Base-by-base conservation (phyloP, 2,888 invertebrate species). In the Xestia ashworthii region DNA sequence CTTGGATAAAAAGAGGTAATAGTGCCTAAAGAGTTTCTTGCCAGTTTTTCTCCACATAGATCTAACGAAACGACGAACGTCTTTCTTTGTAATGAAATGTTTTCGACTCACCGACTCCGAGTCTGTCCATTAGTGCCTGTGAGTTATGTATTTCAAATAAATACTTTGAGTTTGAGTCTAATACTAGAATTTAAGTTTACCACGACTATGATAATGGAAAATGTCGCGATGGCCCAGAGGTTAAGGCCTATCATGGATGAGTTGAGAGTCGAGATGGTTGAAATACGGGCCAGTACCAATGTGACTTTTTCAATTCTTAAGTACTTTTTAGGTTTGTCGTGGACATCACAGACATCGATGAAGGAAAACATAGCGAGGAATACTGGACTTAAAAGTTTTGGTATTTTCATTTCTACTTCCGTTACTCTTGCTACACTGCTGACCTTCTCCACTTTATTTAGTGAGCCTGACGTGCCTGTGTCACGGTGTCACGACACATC, bases 401-500 rank as follows among this genome's bases (percentile, higher is more conserved):
- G 60, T 19, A 19, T 62, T 62, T 12, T 19, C 32, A 32, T 9
- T 19, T 32, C 19, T 55, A 55, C 41, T 16, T 71, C 22, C 48
- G 38, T 12, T 19, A 16, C 19, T 46, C 48, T n/a, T 3, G 19
- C 11, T 64, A 16, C 22, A 55, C 55, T 22, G 55, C 48, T 50
- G 64, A 48, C 65, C 82, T 25, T 48, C 25, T 60, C 48, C 50
- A 19, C 19, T 69, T 50, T 19, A 50, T 83, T 38, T 44, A 62
- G 78, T 68, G 44, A 12, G 67, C 14, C 14, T 62, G 60, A 70
- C 70, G 50, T 44, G 19, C 44, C 9, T 16, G 38, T 58, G 72
- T 62, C 55, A 75, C 64, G n/a, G 41, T 62, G 78, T 58, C 58
- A 46, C 44, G 22, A 46, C 65, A 38, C 60, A 75, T 82, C 64